Percentiles rank a stretch among this genome's conserved stretches.
These are phyloP conservation scores for Odontomyia ornata DNA, from an alignment of 2,888 invertebrate genomes.

Conservation along the genomic window DNA sequence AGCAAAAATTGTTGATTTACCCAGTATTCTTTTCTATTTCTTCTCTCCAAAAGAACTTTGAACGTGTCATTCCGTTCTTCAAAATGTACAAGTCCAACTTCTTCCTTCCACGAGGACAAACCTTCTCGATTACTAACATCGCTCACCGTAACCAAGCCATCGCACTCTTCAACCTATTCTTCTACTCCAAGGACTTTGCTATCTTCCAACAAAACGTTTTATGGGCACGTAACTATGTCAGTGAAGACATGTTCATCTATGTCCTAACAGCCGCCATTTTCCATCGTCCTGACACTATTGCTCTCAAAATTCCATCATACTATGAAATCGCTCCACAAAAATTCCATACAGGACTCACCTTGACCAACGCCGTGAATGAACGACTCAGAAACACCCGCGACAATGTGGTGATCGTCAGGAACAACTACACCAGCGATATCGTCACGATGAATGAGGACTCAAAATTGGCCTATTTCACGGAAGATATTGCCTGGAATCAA, in stretches of 20 bases:
- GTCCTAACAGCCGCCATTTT: slow-evolving; percentile 74
- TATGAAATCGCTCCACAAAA: slow-evolving; percentile 82
- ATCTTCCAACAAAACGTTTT: slow-evolving; percentile 67
- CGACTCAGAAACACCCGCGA: slow-evolving; percentile 52
- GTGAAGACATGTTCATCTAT: slow-evolving; percentile 79
- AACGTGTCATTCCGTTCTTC: slow-evolving; percentile 65
- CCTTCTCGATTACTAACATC: slow-evolving; percentile 64
- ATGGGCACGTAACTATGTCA: slow-evolving; percentile 75
- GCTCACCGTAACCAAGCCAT: slow-evolving; percentile 38
- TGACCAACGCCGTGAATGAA: slow-evolving; percentile 63
- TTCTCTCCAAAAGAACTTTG: slow-evolving; percentile 60
- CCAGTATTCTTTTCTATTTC: no score
- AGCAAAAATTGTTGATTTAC: no score
- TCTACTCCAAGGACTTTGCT: slow-evolving; percentile 70
- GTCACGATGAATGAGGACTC: slow-evolving; percentile 65
- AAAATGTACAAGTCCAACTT: slow-evolving; percentile 62
- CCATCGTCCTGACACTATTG: slow-evolving; percentile 73
- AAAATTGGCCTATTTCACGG: slow-evolving; percentile 71
- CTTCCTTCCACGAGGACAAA: slow-evolving; percentile 65
- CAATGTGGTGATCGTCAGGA: slow-evolving; percentile 54
- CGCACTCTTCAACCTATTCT: slow-evolving; percentile 68
- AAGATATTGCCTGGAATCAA: slow-evolving; percentile 72
- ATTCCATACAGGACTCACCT: slow-evolving; percentile 64
- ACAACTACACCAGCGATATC: slow-evolving; percentile 67
- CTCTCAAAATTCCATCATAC: slow-evolving; percentile 74